Conservation (phyloP, 2,113 vertebrate genomes). For the Proterorhinus semilunaris region DNA sequence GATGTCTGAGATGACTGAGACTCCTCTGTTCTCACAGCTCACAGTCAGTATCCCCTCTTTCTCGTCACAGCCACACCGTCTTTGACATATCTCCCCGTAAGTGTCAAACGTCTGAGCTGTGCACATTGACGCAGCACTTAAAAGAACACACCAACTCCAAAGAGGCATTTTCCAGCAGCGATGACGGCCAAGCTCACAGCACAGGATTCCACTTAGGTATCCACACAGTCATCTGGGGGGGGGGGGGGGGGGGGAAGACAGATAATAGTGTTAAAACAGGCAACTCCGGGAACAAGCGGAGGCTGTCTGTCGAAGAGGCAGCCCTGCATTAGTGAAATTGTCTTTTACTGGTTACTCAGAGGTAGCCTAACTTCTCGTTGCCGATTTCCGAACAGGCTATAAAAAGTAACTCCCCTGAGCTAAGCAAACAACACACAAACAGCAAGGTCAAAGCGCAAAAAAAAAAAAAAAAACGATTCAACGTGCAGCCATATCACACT, state of each 20-base stretch:
- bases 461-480: slow-evolving; percentile 38
- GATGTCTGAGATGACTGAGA: slow-evolving; percentile 89
- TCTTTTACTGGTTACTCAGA: slow-evolving; percentile 46
- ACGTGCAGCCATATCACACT: slow-evolving; percentile 20
- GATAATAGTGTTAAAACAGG: slow-evolving; percentile 41
- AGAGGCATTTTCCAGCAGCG: slow-evolving; percentile 92
- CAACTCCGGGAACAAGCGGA: slow-evolving; percentile 38
- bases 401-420: slow-evolving; percentile 56
- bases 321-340: slow-evolving; percentile 43
- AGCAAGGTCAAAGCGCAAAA: slow-evolving; percentile 60
- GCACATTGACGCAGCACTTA: slow-evolving; percentile 84
- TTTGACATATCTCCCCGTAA: slow-evolving; percentile 93
- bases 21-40: slow-evolving; percentile 94
- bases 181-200: slow-evolving; percentile 77
- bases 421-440: slow-evolving; percentile 48
- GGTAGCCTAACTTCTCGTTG: slow-evolving; percentile 54
- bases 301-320: slow-evolving; percentile 19
- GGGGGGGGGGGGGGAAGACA: slow-evolving; percentile 58
- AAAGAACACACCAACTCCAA: slow-evolving; percentile 86
- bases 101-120: slow-evolving; percentile 86
- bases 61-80: slow-evolving; percentile 92
- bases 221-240: slow-evolving; percentile 70
- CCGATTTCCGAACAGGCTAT: slow-evolving; percentile 42
- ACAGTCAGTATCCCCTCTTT: slow-evolving; percentile 91
- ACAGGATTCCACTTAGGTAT: slow-evolving; percentile 83